Evolutionary conservation across 2,113 vertebrate genomes (phyloP).

Genomic region (Calonectris borealis): DNA sequence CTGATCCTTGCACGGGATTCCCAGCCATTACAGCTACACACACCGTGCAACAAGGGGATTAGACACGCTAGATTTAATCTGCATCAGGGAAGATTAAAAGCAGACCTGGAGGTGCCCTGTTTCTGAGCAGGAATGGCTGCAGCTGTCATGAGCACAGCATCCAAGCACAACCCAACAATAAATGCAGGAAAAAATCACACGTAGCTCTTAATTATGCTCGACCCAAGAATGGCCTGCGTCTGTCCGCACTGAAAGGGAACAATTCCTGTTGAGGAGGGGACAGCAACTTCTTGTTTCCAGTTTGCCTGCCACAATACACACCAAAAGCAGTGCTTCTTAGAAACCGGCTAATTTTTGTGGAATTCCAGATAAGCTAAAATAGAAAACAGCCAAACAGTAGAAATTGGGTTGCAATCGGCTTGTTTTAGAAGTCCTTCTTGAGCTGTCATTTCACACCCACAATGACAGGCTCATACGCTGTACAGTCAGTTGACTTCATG

Average conservation of each 20-base stretch:
- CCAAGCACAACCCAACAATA: neutral
- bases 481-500: neutral
- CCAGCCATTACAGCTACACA: neutral
- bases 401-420: neutral
- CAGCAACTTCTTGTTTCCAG: neutral
- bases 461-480: neutral
- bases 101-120: neutral
- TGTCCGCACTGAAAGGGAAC: neutral
- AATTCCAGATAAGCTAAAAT: neutral
- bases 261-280: neutral
- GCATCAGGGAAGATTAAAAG: neutral
- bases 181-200: neutral
- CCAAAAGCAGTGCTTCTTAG: neutral
- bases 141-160: neutral
- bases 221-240: neutral
- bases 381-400: neutral
- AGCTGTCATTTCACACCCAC: slow-evolving; percentile 48
- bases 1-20: neutral
- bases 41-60: neutral
- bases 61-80: no score
- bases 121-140: neutral
- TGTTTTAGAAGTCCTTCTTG: neutral
- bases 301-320: neutral
- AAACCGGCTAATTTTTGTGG: neutral
- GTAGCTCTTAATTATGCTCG: accelerated